phyloP scores from a whole-genome alignment of 2,113 vertebrate genomes.

The Puffinus mauretanicus region DNA sequence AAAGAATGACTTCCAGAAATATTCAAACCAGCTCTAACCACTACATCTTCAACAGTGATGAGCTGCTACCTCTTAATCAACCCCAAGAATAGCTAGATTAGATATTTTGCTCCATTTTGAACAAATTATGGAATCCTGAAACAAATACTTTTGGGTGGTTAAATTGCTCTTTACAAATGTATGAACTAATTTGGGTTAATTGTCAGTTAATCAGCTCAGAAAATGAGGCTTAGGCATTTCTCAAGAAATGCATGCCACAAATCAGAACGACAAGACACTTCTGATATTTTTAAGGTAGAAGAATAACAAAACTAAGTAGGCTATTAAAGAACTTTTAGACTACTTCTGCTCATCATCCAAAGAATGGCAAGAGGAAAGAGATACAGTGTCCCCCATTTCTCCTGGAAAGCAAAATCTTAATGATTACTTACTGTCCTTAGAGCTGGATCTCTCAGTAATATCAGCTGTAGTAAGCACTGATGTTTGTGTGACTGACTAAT shows the following conservation, averaged over 20 bases:
- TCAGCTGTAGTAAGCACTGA: not conserved
- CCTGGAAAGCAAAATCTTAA: not conserved
- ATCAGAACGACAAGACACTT: not conserved
- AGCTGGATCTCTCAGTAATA: not conserved
- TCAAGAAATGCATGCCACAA: not conserved
- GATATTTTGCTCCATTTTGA: not conserved
- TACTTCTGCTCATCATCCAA: not conserved
- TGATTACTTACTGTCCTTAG: not conserved
- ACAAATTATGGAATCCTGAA: not conserved
- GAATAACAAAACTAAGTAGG: not conserved
- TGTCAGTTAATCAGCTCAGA: slow-evolving; percentile 22
- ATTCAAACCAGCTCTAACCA: not conserved
- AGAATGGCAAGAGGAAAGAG: not conserved
- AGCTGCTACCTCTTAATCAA: not conserved
- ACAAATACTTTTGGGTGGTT: slow-evolving; percentile 17
- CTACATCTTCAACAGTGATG: not conserved
- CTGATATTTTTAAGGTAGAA: not conserved
- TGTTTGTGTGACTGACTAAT: not conserved
- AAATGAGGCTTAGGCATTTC: not conserved
- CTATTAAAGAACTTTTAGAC: not conserved
- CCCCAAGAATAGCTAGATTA: not conserved
- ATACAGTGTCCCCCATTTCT: not conserved
- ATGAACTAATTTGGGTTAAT: slow-evolving; percentile 15
- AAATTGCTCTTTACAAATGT: not conserved
- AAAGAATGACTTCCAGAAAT: not conserved